phyloP scores from a whole-genome alignment of 2,888 invertebrate genomes.

The Pantelozetes paolii region DNA sequence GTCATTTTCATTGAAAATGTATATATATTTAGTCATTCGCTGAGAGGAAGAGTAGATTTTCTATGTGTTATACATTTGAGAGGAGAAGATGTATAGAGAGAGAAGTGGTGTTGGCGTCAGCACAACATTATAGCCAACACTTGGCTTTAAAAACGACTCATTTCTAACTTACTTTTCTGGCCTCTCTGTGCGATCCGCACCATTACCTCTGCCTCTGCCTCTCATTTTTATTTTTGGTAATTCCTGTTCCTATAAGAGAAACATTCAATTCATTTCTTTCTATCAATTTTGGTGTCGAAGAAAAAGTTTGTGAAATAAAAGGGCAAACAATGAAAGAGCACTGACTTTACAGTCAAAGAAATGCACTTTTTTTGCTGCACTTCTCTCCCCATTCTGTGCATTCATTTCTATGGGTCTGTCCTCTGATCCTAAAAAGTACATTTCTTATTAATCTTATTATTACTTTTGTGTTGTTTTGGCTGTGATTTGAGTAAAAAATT shows the following conservation, averaged over 20 bases:
- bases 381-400: not conserved
- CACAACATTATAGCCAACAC: conserved; percentile 34
- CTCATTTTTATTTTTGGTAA: conserved; percentile 24
- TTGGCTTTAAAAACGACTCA: conserved; percentile 18
- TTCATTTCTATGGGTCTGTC: not conserved
- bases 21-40: not conserved
- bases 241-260: not conserved
- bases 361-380: conserved; percentile 1
- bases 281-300: conserved; percentile 1
- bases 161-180: not conserved
- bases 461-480: not conserved
- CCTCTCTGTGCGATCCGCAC: conserved; percentile 15
- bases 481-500: conserved; percentile 5
- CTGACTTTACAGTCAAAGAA: not conserved
- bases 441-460: not conserved
- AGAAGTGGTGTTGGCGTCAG: conserved; percentile 20
- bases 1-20: not conserved
- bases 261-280: conserved; percentile 5
- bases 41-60: not conserved
- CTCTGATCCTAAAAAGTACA: not conserved
- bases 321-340: conserved; percentile 19
- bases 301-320: not conserved
- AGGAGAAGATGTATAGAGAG: conserved; percentile 1
- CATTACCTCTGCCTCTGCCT: conserved; percentile 25
- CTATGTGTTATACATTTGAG: not conserved